Conservation (phyloP, 2,888 invertebrate species). For the Trichacis sp. region DNA sequence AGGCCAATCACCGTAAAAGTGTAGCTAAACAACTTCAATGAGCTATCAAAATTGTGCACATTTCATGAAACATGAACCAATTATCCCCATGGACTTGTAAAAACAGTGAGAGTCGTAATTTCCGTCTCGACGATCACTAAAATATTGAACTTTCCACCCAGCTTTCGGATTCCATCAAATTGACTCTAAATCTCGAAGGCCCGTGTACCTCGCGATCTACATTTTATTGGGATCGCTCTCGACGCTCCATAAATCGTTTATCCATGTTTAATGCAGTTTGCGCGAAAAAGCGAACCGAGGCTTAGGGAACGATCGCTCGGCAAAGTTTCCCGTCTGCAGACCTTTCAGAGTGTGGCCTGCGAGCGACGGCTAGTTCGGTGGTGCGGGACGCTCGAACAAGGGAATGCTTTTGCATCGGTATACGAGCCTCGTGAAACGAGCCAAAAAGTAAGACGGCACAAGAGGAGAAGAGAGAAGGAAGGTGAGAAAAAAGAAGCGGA, state of each 20-base stretch:
- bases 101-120: too few relatives aligned
- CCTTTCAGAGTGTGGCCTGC: conserved; percentile 55
- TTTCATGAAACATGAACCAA: too few relatives aligned
- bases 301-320: conserved; percentile 35
- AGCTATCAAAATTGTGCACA: too few relatives aligned
- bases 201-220: conserved; percentile 32
- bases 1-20: too few relatives aligned
- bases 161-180: conserved; percentile 25
- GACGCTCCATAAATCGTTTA: conserved; percentile 62
- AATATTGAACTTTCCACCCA: neutral
- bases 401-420: conserved; percentile 67
- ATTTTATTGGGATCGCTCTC: conserved; percentile 43
- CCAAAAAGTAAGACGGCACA: conserved; percentile 50
- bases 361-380: conserved; percentile 42
- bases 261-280: conserved; percentile 64
- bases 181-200: conserved; percentile 32
- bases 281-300: conserved; percentile 42
- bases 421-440: conserved; percentile 54
- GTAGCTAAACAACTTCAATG: too few relatives aligned
- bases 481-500: conserved; percentile 16
- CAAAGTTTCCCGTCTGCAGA: conserved; percentile 57
- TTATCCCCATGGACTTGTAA: too few relatives aligned
- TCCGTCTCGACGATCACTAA: neutral
- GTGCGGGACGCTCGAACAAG: conserved; percentile 61
- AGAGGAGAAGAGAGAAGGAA: conserved; percentile 20